Evolutionary conservation across 2,888 invertebrate genomes (phyloP).

Genomic region (Agrotis segetum): DNA sequence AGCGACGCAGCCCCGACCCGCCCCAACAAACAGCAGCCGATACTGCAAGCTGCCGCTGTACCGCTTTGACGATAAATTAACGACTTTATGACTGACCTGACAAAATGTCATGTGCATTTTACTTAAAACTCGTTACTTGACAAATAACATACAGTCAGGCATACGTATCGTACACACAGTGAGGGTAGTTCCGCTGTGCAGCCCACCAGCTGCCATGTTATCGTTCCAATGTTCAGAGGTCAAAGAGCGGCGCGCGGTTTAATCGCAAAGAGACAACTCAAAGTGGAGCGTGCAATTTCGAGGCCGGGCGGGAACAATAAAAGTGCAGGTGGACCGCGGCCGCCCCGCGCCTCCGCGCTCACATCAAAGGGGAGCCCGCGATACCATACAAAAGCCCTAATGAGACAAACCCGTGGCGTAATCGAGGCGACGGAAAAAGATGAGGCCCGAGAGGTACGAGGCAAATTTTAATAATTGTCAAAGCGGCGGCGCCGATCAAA

Average conservation of each 20-base stretch:
- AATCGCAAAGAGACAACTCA: conserved; percentile 87
- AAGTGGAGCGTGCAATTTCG: conserved; percentile 90
- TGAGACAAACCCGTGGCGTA: conserved; percentile 91
- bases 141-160: conserved; percentile 42
- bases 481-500: conserved; percentile 91
- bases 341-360: conserved; percentile 78
- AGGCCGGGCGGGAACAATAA: conserved; percentile 87
- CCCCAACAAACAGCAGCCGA: conserved; percentile 62
- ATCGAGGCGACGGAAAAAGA: conserved; percentile 91
- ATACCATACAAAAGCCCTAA: conserved; percentile 91
- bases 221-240: conserved; percentile 75
- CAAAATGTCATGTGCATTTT: conserved; percentile 58
- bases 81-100: conserved; percentile 51
- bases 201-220: conserved; percentile 66
- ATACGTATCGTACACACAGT: conserved; percentile 34
- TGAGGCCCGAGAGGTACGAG: conserved; percentile 90
- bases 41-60: conserved; percentile 47
- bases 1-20: conserved; percentile 66
- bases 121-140: conserved; percentile 54
- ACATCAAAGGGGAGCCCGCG: conserved; percentile 88
- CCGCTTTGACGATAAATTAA: conserved; percentile 45
- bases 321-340: conserved; percentile 89
- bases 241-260: conserved; percentile 79
- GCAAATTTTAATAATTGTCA: conserved; percentile 92
- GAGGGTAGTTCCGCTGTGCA: conserved; percentile 26